Evolutionary conservation across 1,140 invertebrate species (phyloP).

Genomic region (Lordiphosa clarofinis): DNA sequence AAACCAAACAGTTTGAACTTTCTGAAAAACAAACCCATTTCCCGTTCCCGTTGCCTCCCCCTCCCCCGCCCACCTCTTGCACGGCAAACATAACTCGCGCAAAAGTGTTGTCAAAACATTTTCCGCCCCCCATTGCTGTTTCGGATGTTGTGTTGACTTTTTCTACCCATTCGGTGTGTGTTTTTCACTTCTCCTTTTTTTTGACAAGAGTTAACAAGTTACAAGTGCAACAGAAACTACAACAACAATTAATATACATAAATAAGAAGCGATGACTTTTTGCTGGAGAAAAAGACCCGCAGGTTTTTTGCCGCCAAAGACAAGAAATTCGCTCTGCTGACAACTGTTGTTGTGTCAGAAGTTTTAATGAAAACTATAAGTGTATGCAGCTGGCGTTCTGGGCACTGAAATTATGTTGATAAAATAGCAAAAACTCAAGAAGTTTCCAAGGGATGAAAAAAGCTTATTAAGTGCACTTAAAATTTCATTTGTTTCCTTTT

Average conservation of each 20-base stretch:
- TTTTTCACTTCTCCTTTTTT: background rate
- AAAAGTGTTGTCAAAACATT: slow-evolving; percentile 43
- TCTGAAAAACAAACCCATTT: background rate
- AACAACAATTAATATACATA: slow-evolving; percentile 61
- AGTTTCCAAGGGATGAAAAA: slow-evolving; percentile 22
- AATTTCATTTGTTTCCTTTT: slow-evolving; percentile 20
- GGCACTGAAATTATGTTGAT: slow-evolving; percentile 61
- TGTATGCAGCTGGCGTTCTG: slow-evolving; percentile 10
- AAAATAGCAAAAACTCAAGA: slow-evolving; percentile 36
- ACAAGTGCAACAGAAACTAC: slow-evolving; percentile 29
- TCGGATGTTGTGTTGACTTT: slow-evolving; percentile 25
- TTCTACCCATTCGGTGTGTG: slow-evolving; percentile 6
- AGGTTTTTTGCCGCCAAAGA: slow-evolving; percentile 10
- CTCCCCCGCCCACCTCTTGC: background rate
- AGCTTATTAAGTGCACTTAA: slow-evolving; percentile 27
- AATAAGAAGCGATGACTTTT: slow-evolving; percentile 54
- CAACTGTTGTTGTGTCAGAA: slow-evolving; percentile 50
- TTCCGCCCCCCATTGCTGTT: slow-evolving; percentile 27
- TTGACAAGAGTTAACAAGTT: slow-evolving; percentile 60
- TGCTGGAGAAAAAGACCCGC: slow-evolving; percentile 29
- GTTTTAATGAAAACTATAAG: slow-evolving; percentile 56
- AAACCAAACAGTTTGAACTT: slow-evolving; percentile 20
- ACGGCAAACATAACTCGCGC: slow-evolving; percentile 41
- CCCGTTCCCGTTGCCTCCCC: background rate
- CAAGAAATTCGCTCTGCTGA: slow-evolving; percentile 14